Evolutionary conservation across 2,888 invertebrate species (phyloP), one percentile per base, ranked within the genome.

Genomic region (Pheosia tremula): DNA sequence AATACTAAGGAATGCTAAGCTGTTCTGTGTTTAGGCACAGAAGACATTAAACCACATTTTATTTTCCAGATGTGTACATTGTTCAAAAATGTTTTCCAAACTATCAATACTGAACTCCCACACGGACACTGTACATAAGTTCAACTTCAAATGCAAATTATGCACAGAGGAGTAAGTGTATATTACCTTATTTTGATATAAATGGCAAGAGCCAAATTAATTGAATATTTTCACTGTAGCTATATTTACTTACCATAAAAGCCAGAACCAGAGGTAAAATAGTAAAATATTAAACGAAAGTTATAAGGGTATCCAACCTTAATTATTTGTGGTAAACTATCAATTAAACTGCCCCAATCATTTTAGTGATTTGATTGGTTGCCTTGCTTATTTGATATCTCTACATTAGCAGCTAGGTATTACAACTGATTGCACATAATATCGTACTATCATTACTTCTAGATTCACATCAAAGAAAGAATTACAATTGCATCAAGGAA

Each of bases 161-260:
- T 93, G 93, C 77, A 79, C 84, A 52, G 82, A 86, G 80, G 80
- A 84, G 93, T 93, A 82, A 86, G 91, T 87, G 36, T 0, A n/a
- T 47, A 24, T 24, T 24, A 24, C 0, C 2, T 45, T 47, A 4
- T 47, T 5, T 47, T n/a, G 11, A n/a, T n/a, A 47, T n/a, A 5
- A n/a, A 47, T 24, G 24, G 24, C 24, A 24, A 24, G 24, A 24
- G 24, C 24, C 24, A 24, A 24, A 24, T 24, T 24, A 24, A 24
- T 24, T 24, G 24, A 24, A 24, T 24, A 24, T 24, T 24, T 24
- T 24, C 24, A 24, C 24, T 24, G 24, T 24, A 24, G 24, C 24
- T 24, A 24, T 24, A 24, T 24, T 24, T 24, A 24, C 24, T 24
- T 24, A 24, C 24, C 24, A 24, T 24, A 24, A 24, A 24, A 24